Conservation (phyloP, 2,797 vertebrate species). For the Enteromius anoplus region DNA sequence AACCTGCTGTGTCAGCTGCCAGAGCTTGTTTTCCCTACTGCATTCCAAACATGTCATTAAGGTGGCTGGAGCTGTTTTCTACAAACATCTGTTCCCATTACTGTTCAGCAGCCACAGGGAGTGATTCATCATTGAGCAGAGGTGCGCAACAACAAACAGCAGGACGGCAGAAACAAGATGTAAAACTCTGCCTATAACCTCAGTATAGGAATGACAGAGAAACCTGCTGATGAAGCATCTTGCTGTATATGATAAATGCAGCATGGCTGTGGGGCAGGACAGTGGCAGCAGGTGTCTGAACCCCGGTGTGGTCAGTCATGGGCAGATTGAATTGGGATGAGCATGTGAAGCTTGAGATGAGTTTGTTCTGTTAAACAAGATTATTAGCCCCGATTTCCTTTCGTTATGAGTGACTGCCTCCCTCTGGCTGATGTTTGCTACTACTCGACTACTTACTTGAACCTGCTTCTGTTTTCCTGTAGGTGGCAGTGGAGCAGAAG, state of each 20-base stretch:
- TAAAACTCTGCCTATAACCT: slow-evolving; percentile 28
- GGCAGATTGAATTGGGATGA: background rate
- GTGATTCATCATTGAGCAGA: slow-evolving; percentile 34
- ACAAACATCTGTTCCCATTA: slow-evolving; percentile 55
- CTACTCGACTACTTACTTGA: background rate
- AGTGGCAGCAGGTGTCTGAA: slow-evolving; percentile 3
- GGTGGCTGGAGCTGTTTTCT: slow-evolving; percentile 44
- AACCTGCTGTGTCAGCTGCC: slow-evolving; percentile 54
- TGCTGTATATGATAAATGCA: slow-evolving; percentile 39
- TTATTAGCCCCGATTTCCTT: background rate
- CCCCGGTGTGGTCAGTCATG: background rate
- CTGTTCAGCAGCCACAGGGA: slow-evolving; percentile 43
- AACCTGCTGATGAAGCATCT: slow-evolving; percentile 24
- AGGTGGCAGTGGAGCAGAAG: slow-evolving; percentile 88
- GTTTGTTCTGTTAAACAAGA: background rate
- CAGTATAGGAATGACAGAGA: slow-evolving; percentile 22
- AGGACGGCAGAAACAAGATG: slow-evolving; percentile 6
- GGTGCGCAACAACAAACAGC: slow-evolving; percentile 15
- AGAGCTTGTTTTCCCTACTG: slow-evolving; percentile 54
- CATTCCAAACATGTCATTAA: slow-evolving; percentile 61
- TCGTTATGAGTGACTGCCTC: slow-evolving; percentile 36
- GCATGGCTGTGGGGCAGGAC: slow-evolving; percentile 9
- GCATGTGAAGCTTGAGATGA: background rate
- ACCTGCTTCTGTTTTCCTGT: slow-evolving; percentile 49
- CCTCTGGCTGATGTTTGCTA: slow-evolving; percentile 38